A percentile compares a stretch with the other conserved stretches of the same genome.
phyloP scores from a whole-genome alignment of 1,140 invertebrate genomes.

The Heliconius melpomene region DNA sequence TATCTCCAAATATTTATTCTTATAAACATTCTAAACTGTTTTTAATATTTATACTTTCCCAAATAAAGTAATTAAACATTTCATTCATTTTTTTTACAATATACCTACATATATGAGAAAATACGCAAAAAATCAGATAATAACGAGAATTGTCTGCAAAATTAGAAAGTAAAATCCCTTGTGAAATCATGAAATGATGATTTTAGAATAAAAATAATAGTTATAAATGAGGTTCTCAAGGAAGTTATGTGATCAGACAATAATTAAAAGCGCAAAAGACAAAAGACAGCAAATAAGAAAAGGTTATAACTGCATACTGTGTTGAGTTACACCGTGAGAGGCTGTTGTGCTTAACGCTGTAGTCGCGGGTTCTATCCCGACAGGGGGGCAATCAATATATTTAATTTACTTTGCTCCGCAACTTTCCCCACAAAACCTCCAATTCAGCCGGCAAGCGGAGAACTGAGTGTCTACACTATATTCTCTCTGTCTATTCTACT shows the following conservation, averaged over 20 bases:
- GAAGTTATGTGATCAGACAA: conserved; percentile 30
- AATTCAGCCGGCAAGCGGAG: too few relatives aligned
- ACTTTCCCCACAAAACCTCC: too few relatives aligned
- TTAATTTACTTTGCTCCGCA: too few relatives aligned
- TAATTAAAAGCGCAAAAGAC: conserved; percentile 28
- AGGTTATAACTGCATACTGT: conserved; percentile 4
- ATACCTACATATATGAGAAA: background rate
- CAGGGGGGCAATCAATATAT: too few relatives aligned
- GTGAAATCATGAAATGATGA: conserved; percentile 45
- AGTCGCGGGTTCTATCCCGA: too few relatives aligned
- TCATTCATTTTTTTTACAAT: background rate
- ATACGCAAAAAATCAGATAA: conserved; percentile 6
- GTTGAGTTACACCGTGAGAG: background rate
- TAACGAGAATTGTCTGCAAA: background rate
- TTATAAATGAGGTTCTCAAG: conserved; percentile 29
- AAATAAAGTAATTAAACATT: background rate
- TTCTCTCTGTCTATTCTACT: too few relatives aligned
- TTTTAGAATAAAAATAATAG: conserved; percentile 32
- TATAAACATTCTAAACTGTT: background rate
- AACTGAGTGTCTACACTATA: too few relatives aligned
- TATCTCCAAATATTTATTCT: background rate
- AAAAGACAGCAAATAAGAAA: conserved; percentile 28
- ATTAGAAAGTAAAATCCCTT: conserved; percentile 53
- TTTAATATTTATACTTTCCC: background rate
- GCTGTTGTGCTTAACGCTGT: too few relatives aligned